Percentiles rank a stretch among this genome's conserved stretches.
phyloP scores from a whole-genome alignment of 2,888 invertebrate species.

The Drosophila falleni region DNA sequence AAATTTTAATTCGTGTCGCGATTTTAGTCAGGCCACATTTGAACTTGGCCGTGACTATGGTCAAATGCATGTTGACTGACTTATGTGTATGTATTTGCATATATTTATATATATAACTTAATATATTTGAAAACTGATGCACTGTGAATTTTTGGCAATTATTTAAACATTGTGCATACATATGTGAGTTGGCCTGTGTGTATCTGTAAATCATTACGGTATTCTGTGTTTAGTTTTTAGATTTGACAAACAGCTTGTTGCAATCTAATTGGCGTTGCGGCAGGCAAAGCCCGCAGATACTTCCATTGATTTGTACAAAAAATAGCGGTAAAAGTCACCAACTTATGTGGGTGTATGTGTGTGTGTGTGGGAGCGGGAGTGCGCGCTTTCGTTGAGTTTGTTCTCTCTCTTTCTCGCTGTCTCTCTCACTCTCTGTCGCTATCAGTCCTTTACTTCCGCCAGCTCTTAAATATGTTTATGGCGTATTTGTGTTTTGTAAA shows the following conservation, averaged over 20 bases:
- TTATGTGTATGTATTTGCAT: conserved; percentile 32
- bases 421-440: conserved; percentile 1
- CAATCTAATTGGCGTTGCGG: conserved; percentile 52
- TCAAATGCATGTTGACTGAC: conserved; percentile 34
- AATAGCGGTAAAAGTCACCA: conserved; percentile 1
- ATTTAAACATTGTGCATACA: conserved; percentile 11
- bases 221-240: conserved; percentile 7
- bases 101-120: conserved; percentile 28
- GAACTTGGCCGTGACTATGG: conserved; percentile 72
- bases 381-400: conserved; percentile 10
- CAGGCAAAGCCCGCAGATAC: conserved; percentile 36
- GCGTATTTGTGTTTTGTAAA: conserved; percentile 21
- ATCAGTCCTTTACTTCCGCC: conserved; percentile 15
- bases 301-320: conserved; percentile 69
- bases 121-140: conserved; percentile 13
- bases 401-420: conserved; percentile 1
- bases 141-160: conserved; percentile 32
- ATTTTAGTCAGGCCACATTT: conserved; percentile 55
- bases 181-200: background rate
- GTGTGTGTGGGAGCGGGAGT: conserved; percentile 9
- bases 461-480: conserved; percentile 13
- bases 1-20: conserved; percentile 26
- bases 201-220: conserved; percentile 13
- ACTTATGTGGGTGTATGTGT: conserved; percentile 4
- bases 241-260: background rate